A percentile compares a stretch with the other conserved stretches of the same genome.
Conservation (phyloP, 2,888 invertebrate genomes). For the Hesperia comma region DNA sequence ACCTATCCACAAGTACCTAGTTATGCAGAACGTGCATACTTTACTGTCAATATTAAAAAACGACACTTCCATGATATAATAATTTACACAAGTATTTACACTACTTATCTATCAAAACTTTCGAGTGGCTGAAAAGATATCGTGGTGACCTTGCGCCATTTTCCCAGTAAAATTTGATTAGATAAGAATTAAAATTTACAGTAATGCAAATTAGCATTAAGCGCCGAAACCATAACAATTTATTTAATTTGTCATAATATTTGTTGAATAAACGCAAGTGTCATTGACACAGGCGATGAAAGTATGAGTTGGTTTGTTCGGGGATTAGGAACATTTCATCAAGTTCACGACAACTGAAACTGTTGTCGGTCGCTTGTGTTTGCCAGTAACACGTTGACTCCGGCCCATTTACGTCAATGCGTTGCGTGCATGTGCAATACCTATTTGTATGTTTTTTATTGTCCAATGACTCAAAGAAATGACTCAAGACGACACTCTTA, state of each 20-base stretch:
- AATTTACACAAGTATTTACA: neutral
- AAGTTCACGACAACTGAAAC: neutral
- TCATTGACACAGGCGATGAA: slow-evolving; percentile 26
- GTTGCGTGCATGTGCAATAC: slow-evolving; percentile 20
- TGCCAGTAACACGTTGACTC: slow-evolving; percentile 25
- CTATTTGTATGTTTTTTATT: neutral
- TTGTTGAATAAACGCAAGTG: slow-evolving; percentile 15
- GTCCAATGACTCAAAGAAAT: too few species aligned
- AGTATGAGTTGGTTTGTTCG: slow-evolving; percentile 15
- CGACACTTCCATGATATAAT: too few species aligned
- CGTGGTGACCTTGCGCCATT: neutral
- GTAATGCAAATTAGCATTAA: slow-evolving; percentile 10
- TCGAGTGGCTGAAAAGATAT: neutral
- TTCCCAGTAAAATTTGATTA: slow-evolving; percentile 12
- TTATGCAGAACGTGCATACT: too few species aligned
- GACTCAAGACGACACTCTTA: too few species aligned
- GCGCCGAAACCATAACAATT: slow-evolving; percentile 15
- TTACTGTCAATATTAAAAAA: too few species aligned
- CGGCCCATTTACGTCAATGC: slow-evolving; percentile 38
- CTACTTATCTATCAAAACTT: neutral
- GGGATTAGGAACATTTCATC: slow-evolving; percentile 9
- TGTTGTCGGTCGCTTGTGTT: slow-evolving; percentile 6
- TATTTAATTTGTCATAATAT: slow-evolving; percentile 24
- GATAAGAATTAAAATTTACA: slow-evolving; percentile 15
- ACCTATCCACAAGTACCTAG: too few species aligned